Evolutionary conservation across 2,797 vertebrate genomes (phyloP).

Genomic region (Platalea minor): DNA sequence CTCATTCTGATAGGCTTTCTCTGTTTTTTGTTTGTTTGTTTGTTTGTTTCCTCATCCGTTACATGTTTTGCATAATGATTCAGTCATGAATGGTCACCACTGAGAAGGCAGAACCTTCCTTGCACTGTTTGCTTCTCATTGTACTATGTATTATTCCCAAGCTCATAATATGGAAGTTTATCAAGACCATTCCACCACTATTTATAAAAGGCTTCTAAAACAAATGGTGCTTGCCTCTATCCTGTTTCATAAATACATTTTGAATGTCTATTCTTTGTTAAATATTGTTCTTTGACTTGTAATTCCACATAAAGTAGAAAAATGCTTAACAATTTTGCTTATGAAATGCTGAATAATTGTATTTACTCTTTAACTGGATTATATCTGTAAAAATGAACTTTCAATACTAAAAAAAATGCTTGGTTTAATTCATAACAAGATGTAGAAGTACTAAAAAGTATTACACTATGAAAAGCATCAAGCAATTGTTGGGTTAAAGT

Average conservation of each 20-base stretch:
- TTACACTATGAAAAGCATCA: background rate
- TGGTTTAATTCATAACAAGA: background rate
- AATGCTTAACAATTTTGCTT: background rate
- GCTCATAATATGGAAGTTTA: background rate
- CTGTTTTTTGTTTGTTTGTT: background rate
- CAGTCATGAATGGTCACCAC: background rate
- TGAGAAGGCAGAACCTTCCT: background rate
- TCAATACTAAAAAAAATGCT: background rate
- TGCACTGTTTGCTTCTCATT: background rate
- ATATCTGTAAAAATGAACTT: background rate
- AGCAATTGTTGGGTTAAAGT: background rate
- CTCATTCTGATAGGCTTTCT: background rate
- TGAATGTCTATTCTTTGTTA: background rate
- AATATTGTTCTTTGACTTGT: background rate
- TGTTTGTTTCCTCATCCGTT: background rate
- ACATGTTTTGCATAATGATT: background rate
- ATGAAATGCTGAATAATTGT: background rate
- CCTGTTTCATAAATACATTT: background rate
- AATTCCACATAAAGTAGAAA: background rate
- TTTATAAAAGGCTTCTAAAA: background rate
- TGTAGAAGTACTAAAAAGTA: background rate
- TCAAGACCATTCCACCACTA: background rate
- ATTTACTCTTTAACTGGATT: background rate
- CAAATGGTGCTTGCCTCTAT: background rate
- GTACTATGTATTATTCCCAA: background rate